Evolutionary conservation across 2,888 invertebrate species (phyloP).

Genomic region (Tupiocoris notatus): DNA sequence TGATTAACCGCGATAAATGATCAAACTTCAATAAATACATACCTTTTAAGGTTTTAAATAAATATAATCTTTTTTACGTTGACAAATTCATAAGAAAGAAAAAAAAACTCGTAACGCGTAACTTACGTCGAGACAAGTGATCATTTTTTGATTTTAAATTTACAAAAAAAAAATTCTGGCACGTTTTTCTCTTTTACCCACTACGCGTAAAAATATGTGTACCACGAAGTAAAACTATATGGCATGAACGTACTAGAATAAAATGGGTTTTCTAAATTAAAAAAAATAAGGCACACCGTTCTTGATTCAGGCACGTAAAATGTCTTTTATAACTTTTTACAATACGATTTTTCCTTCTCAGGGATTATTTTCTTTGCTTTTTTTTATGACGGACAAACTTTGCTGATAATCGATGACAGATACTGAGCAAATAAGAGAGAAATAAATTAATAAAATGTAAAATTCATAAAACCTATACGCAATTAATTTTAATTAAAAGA

Average conservation of each 20-base stretch:
- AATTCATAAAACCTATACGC: no score
- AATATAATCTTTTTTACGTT: slow-evolving; percentile 19
- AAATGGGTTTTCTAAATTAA: slow-evolving; percentile 11
- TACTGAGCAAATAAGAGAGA: no score
- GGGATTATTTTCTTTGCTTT: neutral
- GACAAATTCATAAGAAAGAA: slow-evolving; percentile 5
- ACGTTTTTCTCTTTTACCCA: slow-evolving; percentile 10
- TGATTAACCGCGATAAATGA: slow-evolving; percentile 28
- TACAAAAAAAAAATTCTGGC: slow-evolving; percentile 32
- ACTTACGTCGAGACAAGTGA: slow-evolving; percentile 2
- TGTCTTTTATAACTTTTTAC: slow-evolving; percentile 2
- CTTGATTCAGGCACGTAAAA: slow-evolving; percentile 18
- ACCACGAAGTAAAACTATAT: slow-evolving; percentile 34
- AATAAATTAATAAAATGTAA: no score
- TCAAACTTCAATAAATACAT: slow-evolving; percentile 30
- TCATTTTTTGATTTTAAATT: slow-evolving; percentile 29
- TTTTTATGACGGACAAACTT: neutral
- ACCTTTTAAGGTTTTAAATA: slow-evolving; percentile 28
- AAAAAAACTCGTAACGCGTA: neutral
- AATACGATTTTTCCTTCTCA: neutral
- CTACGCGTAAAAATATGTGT: slow-evolving; percentile 1
- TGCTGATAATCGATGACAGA: no score
- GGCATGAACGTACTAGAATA: slow-evolving; percentile 44
- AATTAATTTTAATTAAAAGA: no score
- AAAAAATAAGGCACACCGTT: slow-evolving; percentile 28